Percentiles rank a stretch among this genome's conserved stretches.
phyloP scores from a whole-genome alignment of 2,888 invertebrate species.

The Monopis laevigella region DNA sequence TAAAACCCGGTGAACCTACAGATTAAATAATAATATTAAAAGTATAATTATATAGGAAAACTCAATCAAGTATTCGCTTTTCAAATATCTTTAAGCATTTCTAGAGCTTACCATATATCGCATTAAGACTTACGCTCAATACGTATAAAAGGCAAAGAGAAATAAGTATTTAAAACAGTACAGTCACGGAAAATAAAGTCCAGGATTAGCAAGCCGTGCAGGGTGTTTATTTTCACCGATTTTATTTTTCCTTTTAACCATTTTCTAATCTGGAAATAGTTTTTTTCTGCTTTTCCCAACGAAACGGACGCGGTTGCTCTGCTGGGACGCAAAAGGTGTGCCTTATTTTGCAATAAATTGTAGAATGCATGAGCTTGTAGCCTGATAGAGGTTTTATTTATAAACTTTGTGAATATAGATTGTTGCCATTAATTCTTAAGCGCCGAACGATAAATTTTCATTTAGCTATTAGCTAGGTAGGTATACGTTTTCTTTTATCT shows the following conservation, averaged over 20 bases:
- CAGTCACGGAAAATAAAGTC: constrained; percentile 4
- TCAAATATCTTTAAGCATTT: too few species aligned
- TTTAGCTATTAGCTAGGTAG: too few species aligned
- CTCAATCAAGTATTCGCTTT: too few species aligned
- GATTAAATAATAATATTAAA: too few species aligned
- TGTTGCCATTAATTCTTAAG: constrained; percentile 5
- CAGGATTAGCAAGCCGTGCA: constrained; percentile 1
- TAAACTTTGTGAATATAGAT: constrained; percentile 6
- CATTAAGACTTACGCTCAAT: too few species aligned
- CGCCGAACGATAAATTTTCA: too few species aligned
- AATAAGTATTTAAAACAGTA: constrained; percentile 1
- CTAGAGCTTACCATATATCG: too few species aligned
- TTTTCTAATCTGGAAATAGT: constrained; percentile 14
- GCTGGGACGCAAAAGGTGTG: constrained; percentile 19
- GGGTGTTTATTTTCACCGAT: background rate
- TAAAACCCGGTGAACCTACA: too few species aligned
- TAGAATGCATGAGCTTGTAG: constrained; percentile 6
- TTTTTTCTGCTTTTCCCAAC: constrained; percentile 9
- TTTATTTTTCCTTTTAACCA: constrained; percentile 5
- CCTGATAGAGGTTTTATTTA: constrained; percentile 6
- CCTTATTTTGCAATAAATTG: constrained; percentile 27
- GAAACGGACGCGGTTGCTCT: constrained; percentile 3
- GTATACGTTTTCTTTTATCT: too few species aligned
- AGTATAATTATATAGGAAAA: too few species aligned
- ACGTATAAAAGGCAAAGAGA: background rate